Percentiles rank a stretch among this genome's conserved stretches.
These are phyloP conservation scores for Conopomorpha cramerella DNA, from an alignment of 1,140 invertebrate species.

Conservation along the genomic window DNA sequence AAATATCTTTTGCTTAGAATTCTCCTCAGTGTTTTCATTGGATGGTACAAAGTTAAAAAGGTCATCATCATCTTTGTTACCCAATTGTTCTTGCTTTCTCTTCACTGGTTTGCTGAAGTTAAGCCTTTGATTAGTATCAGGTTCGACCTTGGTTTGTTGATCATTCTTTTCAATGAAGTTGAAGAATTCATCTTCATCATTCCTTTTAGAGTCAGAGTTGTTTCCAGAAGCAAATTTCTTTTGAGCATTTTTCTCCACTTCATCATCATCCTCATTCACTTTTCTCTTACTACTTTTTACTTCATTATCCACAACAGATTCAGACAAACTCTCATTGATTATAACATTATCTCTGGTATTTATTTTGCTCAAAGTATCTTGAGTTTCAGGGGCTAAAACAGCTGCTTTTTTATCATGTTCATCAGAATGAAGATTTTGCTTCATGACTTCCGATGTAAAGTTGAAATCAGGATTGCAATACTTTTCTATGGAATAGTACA, in stretches of 20 bases:
- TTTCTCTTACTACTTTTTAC: conserved; percentile 16
- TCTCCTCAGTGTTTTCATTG: conserved; percentile 9
- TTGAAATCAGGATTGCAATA: conserved; percentile 69
- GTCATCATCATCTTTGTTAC: conserved; percentile 26
- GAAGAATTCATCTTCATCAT: conserved; percentile 23
- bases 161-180: conserved; percentile 21
- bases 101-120: conserved; percentile 36
- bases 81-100: conserved; percentile 17
- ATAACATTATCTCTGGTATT: conserved; percentile 24
- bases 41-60: conserved; percentile 36
- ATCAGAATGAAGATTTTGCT: conserved; percentile 12
- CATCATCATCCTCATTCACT: conserved; percentile 12
- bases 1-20: conserved; percentile 1
- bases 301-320: conserved; percentile 1
- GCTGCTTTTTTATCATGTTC: conserved; percentile 14
- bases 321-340: conserved; percentile 34
- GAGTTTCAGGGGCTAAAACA: conserved; percentile 34
- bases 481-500: conserved; percentile 65
- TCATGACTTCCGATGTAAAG: conserved; percentile 38
- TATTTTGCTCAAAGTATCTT: conserved; percentile 15
- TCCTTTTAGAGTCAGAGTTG: background rate
- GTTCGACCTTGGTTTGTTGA: conserved; percentile 8
- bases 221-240: conserved; percentile 25
- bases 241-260: conserved; percentile 12
- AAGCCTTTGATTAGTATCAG: conserved; percentile 19